phyloP scores from a whole-genome alignment of 2,113 vertebrate genomes.

The Thamnophis sirtalis region DNA sequence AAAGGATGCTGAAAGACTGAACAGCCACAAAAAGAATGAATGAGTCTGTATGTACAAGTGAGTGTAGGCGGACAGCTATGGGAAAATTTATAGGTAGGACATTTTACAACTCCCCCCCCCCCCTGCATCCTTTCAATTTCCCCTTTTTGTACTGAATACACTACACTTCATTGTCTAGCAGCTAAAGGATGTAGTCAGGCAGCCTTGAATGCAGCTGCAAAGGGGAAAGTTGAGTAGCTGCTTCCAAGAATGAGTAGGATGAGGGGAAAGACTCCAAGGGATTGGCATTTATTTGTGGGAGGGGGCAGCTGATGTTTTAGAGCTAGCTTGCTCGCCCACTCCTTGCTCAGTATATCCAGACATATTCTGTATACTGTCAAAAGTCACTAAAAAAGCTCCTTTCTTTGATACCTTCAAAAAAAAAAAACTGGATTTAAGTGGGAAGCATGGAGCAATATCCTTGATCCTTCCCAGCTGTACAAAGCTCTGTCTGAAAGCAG shows the following conservation, averaged over 20 bases:
- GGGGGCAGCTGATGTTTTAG: not conserved
- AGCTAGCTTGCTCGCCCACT: not conserved
- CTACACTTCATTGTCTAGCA: not conserved
- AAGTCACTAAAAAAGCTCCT: not conserved
- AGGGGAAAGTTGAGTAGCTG: not conserved
- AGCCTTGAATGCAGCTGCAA: not conserved
- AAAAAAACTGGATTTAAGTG: not conserved
- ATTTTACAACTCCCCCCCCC: not conserved
- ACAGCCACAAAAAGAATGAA: not conserved
- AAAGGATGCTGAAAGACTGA: not conserved
- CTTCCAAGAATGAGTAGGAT: not conserved
- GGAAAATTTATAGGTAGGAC: not conserved
- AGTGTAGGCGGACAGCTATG: not conserved
- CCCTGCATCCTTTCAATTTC: not conserved
- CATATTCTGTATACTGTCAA: not conserved
- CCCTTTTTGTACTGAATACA: not conserved
- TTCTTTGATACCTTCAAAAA: not conserved
- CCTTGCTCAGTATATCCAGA: not conserved
- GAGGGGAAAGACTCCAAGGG: not conserved
- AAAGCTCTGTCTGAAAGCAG: not conserved
- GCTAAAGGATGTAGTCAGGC: not conserved
- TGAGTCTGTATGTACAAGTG: not conserved
- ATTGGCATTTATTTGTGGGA: not conserved
- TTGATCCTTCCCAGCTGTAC: not conserved
- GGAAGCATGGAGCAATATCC: not conserved